A percentile compares a stretch with the other conserved stretches of the same genome.
Conservation (phyloP, 2,888 invertebrate species). For the Ornithoptera alexandrae region DNA sequence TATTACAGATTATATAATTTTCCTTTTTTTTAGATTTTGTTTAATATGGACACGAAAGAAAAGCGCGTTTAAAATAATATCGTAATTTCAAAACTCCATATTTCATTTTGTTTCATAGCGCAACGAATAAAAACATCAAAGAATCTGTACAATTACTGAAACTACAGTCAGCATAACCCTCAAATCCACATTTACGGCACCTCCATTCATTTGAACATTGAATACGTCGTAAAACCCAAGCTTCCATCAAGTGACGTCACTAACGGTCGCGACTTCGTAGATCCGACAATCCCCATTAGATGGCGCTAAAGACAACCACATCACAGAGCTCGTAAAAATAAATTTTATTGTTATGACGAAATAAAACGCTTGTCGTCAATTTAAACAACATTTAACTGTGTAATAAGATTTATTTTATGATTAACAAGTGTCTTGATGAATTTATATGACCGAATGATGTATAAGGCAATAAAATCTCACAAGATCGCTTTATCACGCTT, state of each 20-base stretch:
- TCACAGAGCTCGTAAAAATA: conserved; percentile 72
- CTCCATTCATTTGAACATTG: conserved; percentile 62
- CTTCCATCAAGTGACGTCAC: conserved; percentile 60
- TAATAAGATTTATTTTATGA: conserved; percentile 80
- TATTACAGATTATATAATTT: no score
- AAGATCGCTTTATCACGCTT: conserved; percentile 69
- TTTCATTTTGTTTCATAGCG: conserved; percentile 22
- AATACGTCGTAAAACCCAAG: conserved; percentile 59
- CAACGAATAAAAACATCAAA: conserved; percentile 5
- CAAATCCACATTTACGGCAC: conserved; percentile 62
- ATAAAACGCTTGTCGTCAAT: conserved; percentile 81
- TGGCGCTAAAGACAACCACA: conserved; percentile 61
- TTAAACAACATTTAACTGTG: conserved; percentile 79
- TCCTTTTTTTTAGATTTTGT: no score
- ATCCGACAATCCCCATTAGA: conserved; percentile 53
- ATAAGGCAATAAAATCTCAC: conserved; percentile 74
- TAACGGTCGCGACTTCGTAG: conserved; percentile 48
- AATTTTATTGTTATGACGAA: conserved; percentile 81
- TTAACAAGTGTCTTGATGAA: conserved; percentile 80
- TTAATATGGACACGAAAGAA: no score
- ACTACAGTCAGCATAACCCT: conserved; percentile 27
- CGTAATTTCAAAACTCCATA: conserved; percentile 23
- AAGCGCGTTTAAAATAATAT: not conserved
- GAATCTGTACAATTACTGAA: conserved; percentile 26
- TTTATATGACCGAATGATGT: conserved; percentile 76